Conservation (phyloP, 2,113 vertebrate genomes). For the Irena cyanogastra region DNA sequence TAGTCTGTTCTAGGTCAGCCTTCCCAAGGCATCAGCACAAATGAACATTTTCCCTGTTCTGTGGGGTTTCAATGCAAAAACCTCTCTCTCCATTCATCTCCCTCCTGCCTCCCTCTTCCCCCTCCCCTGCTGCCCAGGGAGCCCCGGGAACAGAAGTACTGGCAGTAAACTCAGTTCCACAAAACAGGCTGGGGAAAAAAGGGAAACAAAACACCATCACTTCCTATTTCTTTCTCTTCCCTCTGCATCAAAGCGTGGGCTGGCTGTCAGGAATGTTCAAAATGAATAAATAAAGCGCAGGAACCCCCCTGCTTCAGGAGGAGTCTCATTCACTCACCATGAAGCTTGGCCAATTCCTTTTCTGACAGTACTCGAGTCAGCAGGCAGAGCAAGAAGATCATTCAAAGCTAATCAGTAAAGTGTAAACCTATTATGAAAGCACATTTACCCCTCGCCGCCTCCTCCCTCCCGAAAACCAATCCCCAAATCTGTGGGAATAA, state of each 20-base stretch:
- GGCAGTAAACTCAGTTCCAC: slow-evolving; percentile 27
- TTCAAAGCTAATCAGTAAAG: slow-evolving; percentile 59
- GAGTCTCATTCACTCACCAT: slow-evolving; percentile 32
- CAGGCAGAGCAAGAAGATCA: slow-evolving; percentile 49
- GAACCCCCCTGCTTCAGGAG: not conserved
- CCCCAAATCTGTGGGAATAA: slow-evolving; percentile 24
- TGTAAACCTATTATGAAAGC: slow-evolving; percentile 56
- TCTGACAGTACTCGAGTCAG: slow-evolving; percentile 18
- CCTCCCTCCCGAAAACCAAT: slow-evolving; percentile 11
- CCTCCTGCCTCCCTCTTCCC: not conserved
- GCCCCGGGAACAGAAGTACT: not conserved
- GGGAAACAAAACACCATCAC: not conserved
- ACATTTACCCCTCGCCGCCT: slow-evolving; percentile 19
- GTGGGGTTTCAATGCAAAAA: not conserved
- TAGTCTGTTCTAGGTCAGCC: not conserved
- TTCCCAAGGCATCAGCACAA: not conserved
- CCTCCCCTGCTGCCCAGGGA: not conserved
- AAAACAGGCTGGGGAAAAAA: slow-evolving; percentile 4
- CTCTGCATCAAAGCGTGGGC: slow-evolving; percentile 4
- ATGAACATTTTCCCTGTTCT: not conserved
- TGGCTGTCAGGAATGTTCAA: slow-evolving; percentile 31
- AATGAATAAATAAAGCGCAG: not conserved
- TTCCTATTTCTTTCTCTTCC: slow-evolving; percentile 33
- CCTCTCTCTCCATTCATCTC: not conserved
- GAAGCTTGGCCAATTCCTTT: slow-evolving; percentile 20